Percentiles rank a stretch among this genome's conserved stretches.
These are phyloP conservation scores for Cheumatopsyche charites DNA, from an alignment of 1,140 invertebrate species.

Conservation along the genomic window DNA sequence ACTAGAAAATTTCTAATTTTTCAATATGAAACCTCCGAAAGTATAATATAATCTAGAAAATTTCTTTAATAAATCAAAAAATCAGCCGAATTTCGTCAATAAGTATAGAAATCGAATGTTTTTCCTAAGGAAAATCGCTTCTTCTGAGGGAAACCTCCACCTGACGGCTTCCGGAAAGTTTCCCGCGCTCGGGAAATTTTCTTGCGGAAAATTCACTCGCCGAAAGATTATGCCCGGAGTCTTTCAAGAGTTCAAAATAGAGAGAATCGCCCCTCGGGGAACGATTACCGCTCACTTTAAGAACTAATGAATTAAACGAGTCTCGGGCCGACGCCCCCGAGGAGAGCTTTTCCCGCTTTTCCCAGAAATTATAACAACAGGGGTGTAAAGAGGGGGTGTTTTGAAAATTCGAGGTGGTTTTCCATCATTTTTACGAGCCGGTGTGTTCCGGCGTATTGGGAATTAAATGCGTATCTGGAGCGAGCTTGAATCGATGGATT, in stretches of 20 bases:
- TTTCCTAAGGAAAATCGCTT: not conserved
- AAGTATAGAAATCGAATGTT: not conserved
- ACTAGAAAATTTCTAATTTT: no score
- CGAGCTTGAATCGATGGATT: no score
- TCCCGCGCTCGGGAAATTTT: not conserved
- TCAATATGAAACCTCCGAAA: no score
- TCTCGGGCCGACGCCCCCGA: not conserved
- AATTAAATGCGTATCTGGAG: no score
- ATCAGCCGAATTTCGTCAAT: not conserved
- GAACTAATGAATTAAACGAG: slow-evolving; percentile 23
- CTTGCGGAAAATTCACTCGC: not conserved
- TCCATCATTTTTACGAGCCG: no score
- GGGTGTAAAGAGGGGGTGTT: no score
- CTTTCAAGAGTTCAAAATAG: slow-evolving; percentile 22
- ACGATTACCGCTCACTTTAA: slow-evolving; percentile 20
- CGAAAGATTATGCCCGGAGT: not conserved
- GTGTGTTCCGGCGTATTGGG: no score
- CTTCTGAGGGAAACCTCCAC: no score
- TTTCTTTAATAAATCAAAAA: no score
- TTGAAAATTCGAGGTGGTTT: no score
- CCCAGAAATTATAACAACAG: slow-evolving; percentile 9
- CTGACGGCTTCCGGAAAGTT: no score
- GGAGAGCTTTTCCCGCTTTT: not conserved
- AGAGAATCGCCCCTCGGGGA: slow-evolving; percentile 12
- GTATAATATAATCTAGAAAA: no score